Evolutionary conservation across 2,888 invertebrate genomes (phyloP), one percentile per base, ranked within the genome.

Genomic region (Athalia rosae): DNA sequence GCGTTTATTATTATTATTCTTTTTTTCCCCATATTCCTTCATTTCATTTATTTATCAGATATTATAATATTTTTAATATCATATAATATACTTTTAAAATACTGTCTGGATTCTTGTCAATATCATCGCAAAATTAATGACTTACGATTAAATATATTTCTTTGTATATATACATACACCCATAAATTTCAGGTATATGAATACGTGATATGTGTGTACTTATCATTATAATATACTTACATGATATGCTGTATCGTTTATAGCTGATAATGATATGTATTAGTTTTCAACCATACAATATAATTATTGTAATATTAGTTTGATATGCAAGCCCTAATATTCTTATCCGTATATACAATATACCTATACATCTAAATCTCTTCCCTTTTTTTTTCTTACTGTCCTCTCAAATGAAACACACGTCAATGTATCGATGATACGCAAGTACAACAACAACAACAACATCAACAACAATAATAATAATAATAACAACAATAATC

Each of bases 61-160:
- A 61, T 28, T 61, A 61, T 6, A 61, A 58, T 71, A 45, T 63
- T 47, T 61, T 61, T 6, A 61, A 58, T 71, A 45, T 63, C 47
- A 77, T 43, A n/a, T 82, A 82, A 77, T 83, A 84, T 83, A 80
- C 28, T 80, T 84, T 87, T 83, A 84, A 86, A 86, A 86, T 86
- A 86, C 86, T 87, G 87, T 83, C 83, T 82, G 84, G 83, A 83
- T 85, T 79, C 81, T 79, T 78, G 66, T 78, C 63, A 74, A 76
- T 81, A 77, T 74, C 48, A 66, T 71, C 73, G 61, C 28, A 28
- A 1, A 77, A 53, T 76, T 56, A 28, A 15, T 71, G 63, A 47
- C 43, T 64, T 62, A 62, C 56, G 5, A 59, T 59, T 59, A 28
- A 28, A 28, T 28, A 28, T 28, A 28, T 28, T 28, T 28, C 28